Evolutionary conservation across 2,113 vertebrate genomes (phyloP).

Genomic region (Ardeotis arabs): DNA sequence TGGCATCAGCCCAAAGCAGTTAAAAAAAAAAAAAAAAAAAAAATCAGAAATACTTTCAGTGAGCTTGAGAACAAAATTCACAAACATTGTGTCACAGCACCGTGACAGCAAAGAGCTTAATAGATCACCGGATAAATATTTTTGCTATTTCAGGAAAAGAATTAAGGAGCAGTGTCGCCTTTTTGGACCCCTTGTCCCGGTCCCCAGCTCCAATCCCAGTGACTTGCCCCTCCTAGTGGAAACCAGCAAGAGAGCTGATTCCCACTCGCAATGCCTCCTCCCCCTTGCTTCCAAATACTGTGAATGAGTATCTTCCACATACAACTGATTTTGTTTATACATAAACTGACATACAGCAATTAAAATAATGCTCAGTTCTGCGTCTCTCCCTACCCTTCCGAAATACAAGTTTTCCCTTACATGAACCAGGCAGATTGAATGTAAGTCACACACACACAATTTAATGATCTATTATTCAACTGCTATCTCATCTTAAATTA

Average conservation of each 20-base stretch:
- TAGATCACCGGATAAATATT: neutral
- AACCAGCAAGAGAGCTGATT: neutral
- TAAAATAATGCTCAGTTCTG: neutral
- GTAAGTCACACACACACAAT: neutral
- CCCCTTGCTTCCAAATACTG: neutral
- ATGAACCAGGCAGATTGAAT: neutral
- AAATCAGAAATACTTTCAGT: neutral
- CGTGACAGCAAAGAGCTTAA: neutral
- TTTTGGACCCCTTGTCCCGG: neutral
- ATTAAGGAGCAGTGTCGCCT: neutral
- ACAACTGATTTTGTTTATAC: neutral
- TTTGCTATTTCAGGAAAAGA: neutral
- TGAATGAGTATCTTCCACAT: neutral
- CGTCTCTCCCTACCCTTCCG: neutral
- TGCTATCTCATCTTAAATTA: neutral
- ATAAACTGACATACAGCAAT: neutral
- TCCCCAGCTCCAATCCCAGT: neutral
- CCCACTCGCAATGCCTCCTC: neutral
- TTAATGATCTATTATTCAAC: neutral
- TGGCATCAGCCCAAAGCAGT: neutral
- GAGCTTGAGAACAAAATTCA: neutral
- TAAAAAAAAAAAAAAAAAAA: neutral
- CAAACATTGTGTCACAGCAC: neutral
- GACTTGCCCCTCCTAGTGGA: conserved; percentile 74
- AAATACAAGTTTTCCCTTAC: neutral